Evolutionary conservation across 2,113 vertebrate genomes (phyloP).

Genomic region (Ancistrus triradiatus): DNA sequence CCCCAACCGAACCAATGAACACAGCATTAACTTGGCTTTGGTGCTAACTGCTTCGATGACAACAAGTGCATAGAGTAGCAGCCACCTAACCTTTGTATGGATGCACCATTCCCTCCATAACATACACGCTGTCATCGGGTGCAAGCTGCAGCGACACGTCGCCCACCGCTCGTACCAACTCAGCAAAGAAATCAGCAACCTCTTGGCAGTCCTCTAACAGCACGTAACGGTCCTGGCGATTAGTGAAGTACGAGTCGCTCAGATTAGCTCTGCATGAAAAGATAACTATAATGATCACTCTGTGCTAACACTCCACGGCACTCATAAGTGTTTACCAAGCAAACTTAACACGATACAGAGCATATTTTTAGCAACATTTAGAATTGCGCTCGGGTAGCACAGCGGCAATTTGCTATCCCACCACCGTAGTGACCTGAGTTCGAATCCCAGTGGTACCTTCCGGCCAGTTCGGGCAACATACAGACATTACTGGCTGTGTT

Average conservation of each 20-base stretch:
- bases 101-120: conserved; percentile 87
- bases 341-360: background rate
- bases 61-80: no score
- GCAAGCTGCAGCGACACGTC: conserved; percentile 88
- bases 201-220: conserved; percentile 84
- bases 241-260: conserved; percentile 97
- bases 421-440: no score
- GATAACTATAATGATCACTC: background rate
- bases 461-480: no score
- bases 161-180: conserved; percentile 83
- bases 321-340: background rate
- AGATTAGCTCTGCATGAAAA: conserved; percentile 80
- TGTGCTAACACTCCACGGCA: background rate
- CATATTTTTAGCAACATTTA: no score
- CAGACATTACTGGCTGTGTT: no score
- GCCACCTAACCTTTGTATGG: conserved; percentile 88
- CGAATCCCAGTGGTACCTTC: no score
- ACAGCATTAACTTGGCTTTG: conserved; percentile 22
- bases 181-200: conserved; percentile 88
- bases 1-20: no score
- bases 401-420: no score
- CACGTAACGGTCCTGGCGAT: conserved; percentile 95
- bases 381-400: no score
- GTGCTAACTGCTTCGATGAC: conserved; percentile 26
- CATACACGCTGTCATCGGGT: conserved; percentile 75